Evolutionary conservation across 2,113 vertebrate species (phyloP).

Genomic region (Scartelaos histophorus): DNA sequence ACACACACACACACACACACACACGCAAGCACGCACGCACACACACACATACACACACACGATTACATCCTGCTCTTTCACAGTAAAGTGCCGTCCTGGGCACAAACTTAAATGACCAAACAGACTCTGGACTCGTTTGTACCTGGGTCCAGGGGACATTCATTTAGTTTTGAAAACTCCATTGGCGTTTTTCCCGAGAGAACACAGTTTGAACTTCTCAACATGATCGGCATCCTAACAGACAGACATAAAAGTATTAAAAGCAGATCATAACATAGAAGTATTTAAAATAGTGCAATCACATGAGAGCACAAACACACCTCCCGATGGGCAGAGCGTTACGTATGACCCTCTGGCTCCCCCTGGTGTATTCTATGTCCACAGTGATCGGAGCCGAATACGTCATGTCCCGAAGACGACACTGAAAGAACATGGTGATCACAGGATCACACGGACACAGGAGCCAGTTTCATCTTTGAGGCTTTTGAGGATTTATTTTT

Average conservation of each 20-base stretch:
- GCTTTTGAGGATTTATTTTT: too few species aligned
- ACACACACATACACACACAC: too few species aligned
- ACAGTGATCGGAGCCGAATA: conserved; percentile 96
- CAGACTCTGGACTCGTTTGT: conserved; percentile 1
- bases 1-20: too few species aligned
- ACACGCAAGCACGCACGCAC: too few species aligned
- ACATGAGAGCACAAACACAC: conserved; percentile 64
- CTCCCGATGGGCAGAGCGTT: conserved; percentile 94
- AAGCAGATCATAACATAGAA: too few species aligned
- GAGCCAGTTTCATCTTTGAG: too few species aligned
- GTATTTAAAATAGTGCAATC: too few species aligned
- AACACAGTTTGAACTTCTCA: conserved; percentile 96
- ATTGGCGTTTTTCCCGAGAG: conserved; percentile 93
- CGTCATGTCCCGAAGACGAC: conserved; percentile 95
- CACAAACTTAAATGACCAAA: too few species aligned
- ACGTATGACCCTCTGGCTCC: conserved; percentile 97
- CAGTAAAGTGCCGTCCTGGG: too few species aligned
- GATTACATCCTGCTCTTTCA: too few species aligned
- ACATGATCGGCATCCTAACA: conserved; percentile 96
- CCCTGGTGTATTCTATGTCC: conserved; percentile 95
- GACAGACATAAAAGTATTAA: conserved; percentile 11
- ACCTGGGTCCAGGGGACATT: conserved; percentile 98
- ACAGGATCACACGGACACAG: not conserved
- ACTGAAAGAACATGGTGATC: conserved; percentile 74
- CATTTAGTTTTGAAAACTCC: conserved; percentile 95